Evolutionary conservation across 2,888 invertebrate genomes (phyloP), one percentile per base, ranked within the genome.

Genomic region (Axea sp.): DNA sequence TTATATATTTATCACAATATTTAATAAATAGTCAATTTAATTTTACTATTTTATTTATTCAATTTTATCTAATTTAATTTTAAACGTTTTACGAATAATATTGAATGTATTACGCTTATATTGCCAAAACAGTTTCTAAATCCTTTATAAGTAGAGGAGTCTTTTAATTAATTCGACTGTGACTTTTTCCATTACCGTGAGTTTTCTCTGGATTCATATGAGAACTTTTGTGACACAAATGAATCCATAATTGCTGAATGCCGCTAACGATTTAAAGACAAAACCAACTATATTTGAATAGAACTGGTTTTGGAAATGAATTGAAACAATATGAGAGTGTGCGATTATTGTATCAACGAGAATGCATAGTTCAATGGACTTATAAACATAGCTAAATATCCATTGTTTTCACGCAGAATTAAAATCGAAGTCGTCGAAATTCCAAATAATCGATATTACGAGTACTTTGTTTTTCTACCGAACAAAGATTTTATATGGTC

Each of bases 301-400:
- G 51, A 51, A 59, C 68, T 68, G 51, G 68, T 68, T 68, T 59
- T 59, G 51, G 68, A 59, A 59, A 59, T 68, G 68, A 51, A 43
- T 57, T 59, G 67, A 57, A 67, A 67, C 67, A 67, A 67, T 67
- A 67, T 49, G 67, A 47, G 41, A 47, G 33, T 8, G 33, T 39
- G 49, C 33, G 57, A 68, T 59, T 68, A 59, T 67, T 59, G 43
- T 51, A 15, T 30, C 12, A 24, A 41, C 31, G 24, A 57, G 45
- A 67, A 47, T 57, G 47, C 24, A 55, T 65, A 55, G 47, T 47
- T 55, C 37, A 28, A 17, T 2, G 45, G 33, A 57, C 47, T 67
- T 39, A 67, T 47, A 67, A 67, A 55, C 45, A 57, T 22, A 22
- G n/a, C 37, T 55, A 45, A 53, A 53, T 55, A 31, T 33, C 15